These are phyloP conservation scores for Gerris buenoi DNA, from an alignment of 1,140 invertebrate genomes.

Conservation along the genomic window DNA sequence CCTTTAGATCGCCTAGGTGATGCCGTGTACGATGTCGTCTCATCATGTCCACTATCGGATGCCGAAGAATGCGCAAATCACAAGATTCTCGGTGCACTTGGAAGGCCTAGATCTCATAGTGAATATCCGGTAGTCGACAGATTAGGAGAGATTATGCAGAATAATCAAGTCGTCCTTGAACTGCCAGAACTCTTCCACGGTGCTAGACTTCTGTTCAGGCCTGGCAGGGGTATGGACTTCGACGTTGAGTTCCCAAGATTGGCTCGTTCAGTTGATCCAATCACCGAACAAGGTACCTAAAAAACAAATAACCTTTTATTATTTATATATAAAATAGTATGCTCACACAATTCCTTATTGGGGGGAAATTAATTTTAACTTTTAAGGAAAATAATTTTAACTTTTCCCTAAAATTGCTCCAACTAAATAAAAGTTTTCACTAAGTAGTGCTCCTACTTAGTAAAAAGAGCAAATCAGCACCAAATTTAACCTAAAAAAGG, in stretches of 20 bases:
- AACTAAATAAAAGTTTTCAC: no score
- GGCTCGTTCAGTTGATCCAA: slow-evolving; percentile 12
- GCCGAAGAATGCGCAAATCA: neutral
- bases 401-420: no score
- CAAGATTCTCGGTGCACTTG: neutral
- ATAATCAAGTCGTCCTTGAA: slow-evolving; percentile 49
- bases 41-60: neutral
- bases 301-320: no score
- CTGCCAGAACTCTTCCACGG: slow-evolving; percentile 37
- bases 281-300: slow-evolving; percentile 11
- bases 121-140: slow-evolving; percentile 58
- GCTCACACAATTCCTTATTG: no score
- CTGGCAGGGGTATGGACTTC: slow-evolving; percentile 31
- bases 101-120: slow-evolving; percentile 35
- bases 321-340: no score
- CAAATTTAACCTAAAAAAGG: no score
- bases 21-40: slow-evolving; percentile 27
- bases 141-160: slow-evolving; percentile 46
- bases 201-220: slow-evolving; percentile 31
- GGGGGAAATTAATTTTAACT: no score
- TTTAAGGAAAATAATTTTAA: no score
- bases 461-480: no score
- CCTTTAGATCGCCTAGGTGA: neutral
- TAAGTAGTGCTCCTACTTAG: no score
- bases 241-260: slow-evolving; percentile 43